A percentile compares a stretch with the other conserved stretches of the same genome.
Evolutionary conservation across 2,797 vertebrate species (phyloP).

Genomic region (Esox lucius): DNA sequence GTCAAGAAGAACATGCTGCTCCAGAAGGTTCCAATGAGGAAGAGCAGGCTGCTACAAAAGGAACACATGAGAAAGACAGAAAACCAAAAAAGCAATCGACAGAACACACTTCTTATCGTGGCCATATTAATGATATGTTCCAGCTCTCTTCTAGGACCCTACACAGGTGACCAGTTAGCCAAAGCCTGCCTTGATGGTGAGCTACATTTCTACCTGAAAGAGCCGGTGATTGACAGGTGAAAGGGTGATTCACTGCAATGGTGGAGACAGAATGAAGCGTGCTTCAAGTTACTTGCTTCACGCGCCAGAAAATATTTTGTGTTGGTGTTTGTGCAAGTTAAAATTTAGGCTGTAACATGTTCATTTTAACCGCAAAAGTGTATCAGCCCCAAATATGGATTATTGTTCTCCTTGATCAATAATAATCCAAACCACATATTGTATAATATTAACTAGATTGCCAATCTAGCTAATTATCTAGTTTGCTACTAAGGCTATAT

Average conservation of each 20-base stretch:
- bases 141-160: conserved; percentile 17
- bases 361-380: no score
- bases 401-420: no score
- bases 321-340: no score
- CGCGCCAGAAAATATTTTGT: no score
- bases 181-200: conserved; percentile 14
- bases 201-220: conserved; percentile 27
- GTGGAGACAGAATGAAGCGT: conserved; percentile 27
- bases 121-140: conserved; percentile 25
- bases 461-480: no score
- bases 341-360: no score
- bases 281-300: conserved; percentile 30
- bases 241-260: conserved; percentile 31
- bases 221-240: conserved; percentile 32
- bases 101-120: conserved; percentile 9
- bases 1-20: not conserved
- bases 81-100: conserved; percentile 23
- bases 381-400: no score
- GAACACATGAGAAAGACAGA: conserved; percentile 11
- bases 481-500: no score
- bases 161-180: conserved; percentile 5
- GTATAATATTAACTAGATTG: no score
- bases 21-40: conserved; percentile 7
- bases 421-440: no score
- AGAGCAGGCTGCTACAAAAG: conserved; percentile 23